A percentile compares a stretch with the other conserved stretches of the same genome.
phyloP scores from a whole-genome alignment of 2,113 vertebrate species.

The Leucosticte australis region DNA sequence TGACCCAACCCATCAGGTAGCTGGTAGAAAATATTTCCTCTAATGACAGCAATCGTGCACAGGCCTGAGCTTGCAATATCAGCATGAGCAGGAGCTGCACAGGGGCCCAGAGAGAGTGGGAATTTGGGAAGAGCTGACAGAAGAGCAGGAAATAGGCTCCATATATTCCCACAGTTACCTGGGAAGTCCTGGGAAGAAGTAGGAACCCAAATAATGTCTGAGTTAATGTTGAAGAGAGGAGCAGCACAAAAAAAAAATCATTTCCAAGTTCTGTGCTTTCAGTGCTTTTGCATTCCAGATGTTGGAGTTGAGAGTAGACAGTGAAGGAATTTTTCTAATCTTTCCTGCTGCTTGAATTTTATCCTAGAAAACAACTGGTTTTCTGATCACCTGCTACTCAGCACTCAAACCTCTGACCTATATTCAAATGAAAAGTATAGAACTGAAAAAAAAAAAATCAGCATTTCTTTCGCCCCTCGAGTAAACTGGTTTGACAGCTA shows the following conservation, averaged over 20 bases:
- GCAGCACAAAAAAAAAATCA: fast-evolving
- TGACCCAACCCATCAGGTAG: background rate
- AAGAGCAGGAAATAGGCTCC: background rate
- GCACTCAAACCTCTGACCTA: background rate
- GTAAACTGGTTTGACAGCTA: slow-evolving; percentile 34
- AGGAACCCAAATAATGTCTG: background rate
- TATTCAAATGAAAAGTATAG: background rate
- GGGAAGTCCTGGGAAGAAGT: background rate
- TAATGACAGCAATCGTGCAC: background rate
- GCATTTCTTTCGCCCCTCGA: background rate
- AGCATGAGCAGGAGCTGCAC: background rate
- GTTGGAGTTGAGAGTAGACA: background rate
- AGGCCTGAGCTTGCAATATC: background rate
- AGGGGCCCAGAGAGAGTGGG: background rate
- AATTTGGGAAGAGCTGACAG: background rate
- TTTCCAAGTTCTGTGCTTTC: too few species aligned
- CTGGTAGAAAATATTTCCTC: background rate
- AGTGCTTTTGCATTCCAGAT: background rate
- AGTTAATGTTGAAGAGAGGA: background rate
- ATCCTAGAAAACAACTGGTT: background rate
- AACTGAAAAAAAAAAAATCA: background rate
- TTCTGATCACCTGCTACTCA: background rate
- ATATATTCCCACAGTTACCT: background rate
- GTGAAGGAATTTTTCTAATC: background rate
- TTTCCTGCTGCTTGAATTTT: background rate